Conservation (phyloP, 2,797 vertebrate genomes). For the Bradypodion pumilum region DNA sequence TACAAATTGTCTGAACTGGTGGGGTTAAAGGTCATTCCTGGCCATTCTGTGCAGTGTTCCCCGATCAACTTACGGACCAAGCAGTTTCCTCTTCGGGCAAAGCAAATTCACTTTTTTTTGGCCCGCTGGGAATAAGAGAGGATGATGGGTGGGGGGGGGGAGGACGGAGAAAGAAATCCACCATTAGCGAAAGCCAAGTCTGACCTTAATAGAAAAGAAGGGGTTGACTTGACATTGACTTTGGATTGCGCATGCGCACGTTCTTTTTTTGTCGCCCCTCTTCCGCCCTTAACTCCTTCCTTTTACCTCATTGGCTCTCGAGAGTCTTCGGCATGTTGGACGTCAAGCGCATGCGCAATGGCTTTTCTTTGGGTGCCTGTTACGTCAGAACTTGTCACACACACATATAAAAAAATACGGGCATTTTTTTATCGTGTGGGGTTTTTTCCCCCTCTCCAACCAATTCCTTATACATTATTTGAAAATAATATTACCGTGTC, state of each 20-base stretch:
- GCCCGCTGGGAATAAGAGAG: background rate
- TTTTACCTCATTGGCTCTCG: background rate
- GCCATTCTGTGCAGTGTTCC: too few relatives aligned
- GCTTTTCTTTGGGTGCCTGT: background rate
- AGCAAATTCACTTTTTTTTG: background rate
- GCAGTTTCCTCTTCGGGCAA: background rate
- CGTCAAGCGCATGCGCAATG: too few relatives aligned
- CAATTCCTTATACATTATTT: too few relatives aligned
- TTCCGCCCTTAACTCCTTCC: background rate
- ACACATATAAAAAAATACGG: background rate
- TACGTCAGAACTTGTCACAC: background rate
- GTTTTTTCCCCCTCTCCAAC: too few relatives aligned
- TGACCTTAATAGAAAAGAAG: conserved; percentile 65
- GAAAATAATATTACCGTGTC: too few relatives aligned
- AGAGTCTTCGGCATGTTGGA: background rate
- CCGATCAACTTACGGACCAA: background rate
- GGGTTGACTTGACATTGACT: conserved; percentile 67
- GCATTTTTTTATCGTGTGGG: too few relatives aligned
- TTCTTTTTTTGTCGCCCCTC: background rate
- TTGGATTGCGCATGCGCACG: background rate
- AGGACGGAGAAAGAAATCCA: background rate
- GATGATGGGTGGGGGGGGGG: too few relatives aligned
- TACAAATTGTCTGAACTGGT: background rate
- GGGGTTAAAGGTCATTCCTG: background rate
- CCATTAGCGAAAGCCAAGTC: conserved; percentile 21